phyloP scores from a whole-genome alignment of 2,888 invertebrate species.

The Chesias legatella region DNA sequence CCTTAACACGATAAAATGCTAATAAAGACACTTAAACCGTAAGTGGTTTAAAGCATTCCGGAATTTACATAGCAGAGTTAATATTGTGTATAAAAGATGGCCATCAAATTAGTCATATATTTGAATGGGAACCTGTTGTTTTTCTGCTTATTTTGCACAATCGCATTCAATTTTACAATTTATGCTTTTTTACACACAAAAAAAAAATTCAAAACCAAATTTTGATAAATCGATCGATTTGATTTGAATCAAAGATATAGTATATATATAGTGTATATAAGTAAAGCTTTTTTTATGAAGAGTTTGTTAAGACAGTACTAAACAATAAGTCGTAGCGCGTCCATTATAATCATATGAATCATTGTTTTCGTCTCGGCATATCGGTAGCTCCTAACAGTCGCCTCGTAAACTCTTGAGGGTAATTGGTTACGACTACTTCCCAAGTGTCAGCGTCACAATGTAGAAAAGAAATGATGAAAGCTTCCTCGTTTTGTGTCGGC shows the following conservation, averaged over 20 bases:
- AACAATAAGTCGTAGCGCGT: conserved; percentile 49
- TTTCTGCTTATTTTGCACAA: conserved; percentile 7
- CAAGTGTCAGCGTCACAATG: conserved; percentile 19
- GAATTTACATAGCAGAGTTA: conserved; percentile 14
- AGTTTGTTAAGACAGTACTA: conserved; percentile 28
- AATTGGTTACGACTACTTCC: conserved; percentile 37
- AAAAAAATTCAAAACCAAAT: too few species aligned
- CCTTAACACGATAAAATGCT: conserved; percentile 38
- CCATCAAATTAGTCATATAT: conserved; percentile 14
- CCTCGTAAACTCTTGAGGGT: conserved; percentile 37
- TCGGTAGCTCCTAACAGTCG: conserved; percentile 36
- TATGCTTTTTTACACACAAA: background rate
- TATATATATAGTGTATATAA: too few species aligned
- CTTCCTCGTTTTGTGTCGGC: conserved; percentile 3
- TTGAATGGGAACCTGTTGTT: background rate
- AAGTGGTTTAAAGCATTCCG: conserved; percentile 33
- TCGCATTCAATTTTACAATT: conserved; percentile 5
- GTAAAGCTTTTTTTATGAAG: conserved; percentile 35
- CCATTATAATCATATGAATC: conserved; percentile 47
- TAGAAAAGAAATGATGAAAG: conserved; percentile 4
- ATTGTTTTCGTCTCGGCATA: conserved; percentile 44
- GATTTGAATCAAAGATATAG: too few species aligned
- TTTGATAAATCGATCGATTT: too few species aligned
- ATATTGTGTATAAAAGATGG: conserved; percentile 12
- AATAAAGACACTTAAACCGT: conserved; percentile 38